Conservation (phyloP, 2,797 vertebrate species). For the Hoplostethus mediterraneus region DNA sequence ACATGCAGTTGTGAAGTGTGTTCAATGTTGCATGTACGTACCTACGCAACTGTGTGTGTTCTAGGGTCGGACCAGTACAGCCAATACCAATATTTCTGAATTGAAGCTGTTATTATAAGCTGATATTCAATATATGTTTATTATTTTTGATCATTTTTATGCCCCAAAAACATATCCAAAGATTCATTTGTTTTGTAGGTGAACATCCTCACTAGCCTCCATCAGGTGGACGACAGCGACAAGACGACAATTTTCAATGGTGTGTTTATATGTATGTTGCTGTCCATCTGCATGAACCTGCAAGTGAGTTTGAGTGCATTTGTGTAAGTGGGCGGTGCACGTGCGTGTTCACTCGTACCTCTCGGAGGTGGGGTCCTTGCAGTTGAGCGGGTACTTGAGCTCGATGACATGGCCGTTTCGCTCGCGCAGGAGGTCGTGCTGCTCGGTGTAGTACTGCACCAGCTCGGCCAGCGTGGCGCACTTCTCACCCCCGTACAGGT, state of each 20-base stretch:
- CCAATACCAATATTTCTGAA: no score
- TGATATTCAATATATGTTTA: neutral
- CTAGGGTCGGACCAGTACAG: no score
- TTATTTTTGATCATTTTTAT: neutral
- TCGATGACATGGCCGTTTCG: conserved; percentile 91
- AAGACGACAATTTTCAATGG: no score
- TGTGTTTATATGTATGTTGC: neutral
- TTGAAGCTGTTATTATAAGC: no score
- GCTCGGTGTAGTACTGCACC: conserved; percentile 93
- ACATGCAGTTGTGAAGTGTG: conserved; percentile 21
- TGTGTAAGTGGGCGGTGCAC: conserved; percentile 18
- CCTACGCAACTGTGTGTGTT: neutral
- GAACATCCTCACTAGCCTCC: conserved; percentile 6
- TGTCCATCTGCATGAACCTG: neutral
- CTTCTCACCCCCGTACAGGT: conserved; percentile 92
- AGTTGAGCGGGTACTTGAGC: conserved; percentile 92
- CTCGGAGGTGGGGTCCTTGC: conserved; percentile 92
- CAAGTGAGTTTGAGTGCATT: conserved; percentile 15
- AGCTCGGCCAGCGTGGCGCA: conserved; percentile 91
- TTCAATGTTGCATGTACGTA: conserved; percentile 3
- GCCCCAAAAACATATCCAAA: neutral
- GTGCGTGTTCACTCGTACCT: conserved; percentile 73
- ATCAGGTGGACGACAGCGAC: neutral
- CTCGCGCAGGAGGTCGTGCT: conserved; percentile 90
- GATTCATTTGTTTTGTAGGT: neutral